Evolutionary conservation across 2,113 vertebrate species (phyloP), one percentile per base, ranked within the genome.

Genomic region (Serranochromis macrocephalus): DNA sequence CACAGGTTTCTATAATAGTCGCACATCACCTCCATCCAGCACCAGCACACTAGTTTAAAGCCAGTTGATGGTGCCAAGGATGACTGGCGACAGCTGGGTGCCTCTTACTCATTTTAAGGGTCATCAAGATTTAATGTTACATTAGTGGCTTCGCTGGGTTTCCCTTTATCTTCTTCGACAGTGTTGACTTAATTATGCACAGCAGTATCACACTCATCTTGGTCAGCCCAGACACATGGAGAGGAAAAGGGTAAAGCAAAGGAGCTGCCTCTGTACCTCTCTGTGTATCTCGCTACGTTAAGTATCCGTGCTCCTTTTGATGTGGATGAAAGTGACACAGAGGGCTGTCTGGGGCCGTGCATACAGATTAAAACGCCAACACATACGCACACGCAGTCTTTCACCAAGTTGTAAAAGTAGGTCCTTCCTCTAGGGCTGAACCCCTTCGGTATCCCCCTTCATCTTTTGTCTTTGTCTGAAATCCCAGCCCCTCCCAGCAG

Each of bases 101-200:
- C 91, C 93, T 95, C 92, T 94, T 90, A 83, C 86, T 91, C 91
- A 92, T 94, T 95, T 94, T 92, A 94, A 92, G 93, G 94, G 93
- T 95, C 94, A 94, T 94, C 92, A 95, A 94, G 91, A 91, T 95
- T 95, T 95, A 94, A 96, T 95, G 92, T 82, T 89, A 94, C 92
- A 95, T 95, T 93, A 91, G 91, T 13, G 89, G 92, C 90, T 93
- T 94, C 86, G 61, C 89, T 91, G 88, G 82, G 84, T 80, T 88
- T 93, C 89, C 91, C 89, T 91, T 92, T 91, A 93, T 94, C 94
- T 92, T 79, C 90, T 92, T 92, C 75, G 88, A 93, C 94, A 93
- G 80, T 93, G 92, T 93, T 93, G 93, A 94, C 91, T 95, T 89
- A 92, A 93, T 94, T 94, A 94, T 92, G 88, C 92, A 90, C 81